Evolutionary conservation across 2,888 invertebrate species (phyloP).

Genomic region (Ormyrus pomaceus): DNA sequence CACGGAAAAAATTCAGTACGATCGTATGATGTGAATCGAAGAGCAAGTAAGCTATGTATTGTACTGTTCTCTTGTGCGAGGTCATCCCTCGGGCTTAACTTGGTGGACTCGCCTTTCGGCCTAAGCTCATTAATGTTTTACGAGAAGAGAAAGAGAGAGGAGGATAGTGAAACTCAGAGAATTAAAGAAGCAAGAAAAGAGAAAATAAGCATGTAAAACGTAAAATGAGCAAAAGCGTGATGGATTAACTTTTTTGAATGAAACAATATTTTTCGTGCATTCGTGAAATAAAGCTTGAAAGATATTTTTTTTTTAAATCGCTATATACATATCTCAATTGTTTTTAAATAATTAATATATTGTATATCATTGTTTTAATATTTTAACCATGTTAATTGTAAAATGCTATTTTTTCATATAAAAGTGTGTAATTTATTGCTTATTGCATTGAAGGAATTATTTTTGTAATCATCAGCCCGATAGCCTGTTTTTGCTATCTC

Average conservation of each 20-base stretch:
- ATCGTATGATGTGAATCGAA: background rate
- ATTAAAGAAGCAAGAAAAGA: background rate
- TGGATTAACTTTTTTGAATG: no score
- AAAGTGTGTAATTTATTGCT: background rate
- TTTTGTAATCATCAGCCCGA: background rate
- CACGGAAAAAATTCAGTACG: background rate
- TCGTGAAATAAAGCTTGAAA: background rate
- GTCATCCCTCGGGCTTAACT: constrained; percentile 3
- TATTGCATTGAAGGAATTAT: background rate
- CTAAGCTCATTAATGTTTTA: constrained; percentile 2
- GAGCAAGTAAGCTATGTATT: background rate
- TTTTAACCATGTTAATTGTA: background rate
- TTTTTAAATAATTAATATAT: background rate
- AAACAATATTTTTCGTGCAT: background rate
- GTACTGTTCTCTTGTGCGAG: background rate
- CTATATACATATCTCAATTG: background rate
- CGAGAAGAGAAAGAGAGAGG: constrained; percentile 3
- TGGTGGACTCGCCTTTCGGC: background rate
- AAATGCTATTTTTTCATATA: background rate
- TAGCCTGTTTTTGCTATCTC: background rate
- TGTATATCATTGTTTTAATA: background rate
- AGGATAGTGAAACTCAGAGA: background rate
- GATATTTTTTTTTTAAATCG: background rate
- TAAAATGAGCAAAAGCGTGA: background rate
- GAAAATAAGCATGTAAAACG: background rate